phyloP scores from a whole-genome alignment of 2,888 invertebrate species.

The Cryptocheilus praepositus region DNA sequence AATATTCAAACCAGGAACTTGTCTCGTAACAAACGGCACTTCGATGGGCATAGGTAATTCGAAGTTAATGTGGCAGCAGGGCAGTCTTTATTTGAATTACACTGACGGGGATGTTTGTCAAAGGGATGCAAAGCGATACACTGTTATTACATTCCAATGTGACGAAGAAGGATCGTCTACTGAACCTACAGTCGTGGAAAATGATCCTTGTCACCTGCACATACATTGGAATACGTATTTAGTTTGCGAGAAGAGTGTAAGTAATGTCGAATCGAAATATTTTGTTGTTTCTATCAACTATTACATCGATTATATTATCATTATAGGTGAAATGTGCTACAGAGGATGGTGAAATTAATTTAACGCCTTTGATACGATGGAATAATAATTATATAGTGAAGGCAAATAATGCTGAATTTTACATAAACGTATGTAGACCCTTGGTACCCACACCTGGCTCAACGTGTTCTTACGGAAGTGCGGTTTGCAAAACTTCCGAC shows the following conservation, averaged over 20 bases:
- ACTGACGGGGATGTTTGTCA: conserved; percentile 63
- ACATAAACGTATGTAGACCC: conserved; percentile 68
- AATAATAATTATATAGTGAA: conserved; percentile 60
- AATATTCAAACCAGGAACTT: conserved; percentile 54
- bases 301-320: conserved; percentile 13
- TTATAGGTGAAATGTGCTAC: conserved; percentile 58
- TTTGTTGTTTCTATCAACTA: no score
- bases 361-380: conserved; percentile 54
- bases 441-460: conserved; percentile 54
- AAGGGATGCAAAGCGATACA: conserved; percentile 52
- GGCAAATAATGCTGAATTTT: conserved; percentile 55
- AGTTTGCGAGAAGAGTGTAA: conserved; percentile 59
- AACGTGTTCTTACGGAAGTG: conserved; percentile 61
- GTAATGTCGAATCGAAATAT: conserved; percentile 12
- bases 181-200: conserved; percentile 54
- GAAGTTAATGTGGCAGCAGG: conserved; percentile 63
- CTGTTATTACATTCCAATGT: conserved; percentile 64
- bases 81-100: conserved; percentile 69
- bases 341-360: conserved; percentile 50
- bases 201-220: conserved; percentile 54
- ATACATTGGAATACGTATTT: conserved; percentile 63
- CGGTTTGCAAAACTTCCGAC: conserved; percentile 56
- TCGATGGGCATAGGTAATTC: conserved; percentile 63
- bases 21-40: conserved; percentile 44
- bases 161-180: conserved; percentile 47